Evolutionary conservation across 2,113 vertebrate genomes (phyloP), one percentile per base, ranked within the genome.

Genomic region (Sminthopsis crassicaudata): DNA sequence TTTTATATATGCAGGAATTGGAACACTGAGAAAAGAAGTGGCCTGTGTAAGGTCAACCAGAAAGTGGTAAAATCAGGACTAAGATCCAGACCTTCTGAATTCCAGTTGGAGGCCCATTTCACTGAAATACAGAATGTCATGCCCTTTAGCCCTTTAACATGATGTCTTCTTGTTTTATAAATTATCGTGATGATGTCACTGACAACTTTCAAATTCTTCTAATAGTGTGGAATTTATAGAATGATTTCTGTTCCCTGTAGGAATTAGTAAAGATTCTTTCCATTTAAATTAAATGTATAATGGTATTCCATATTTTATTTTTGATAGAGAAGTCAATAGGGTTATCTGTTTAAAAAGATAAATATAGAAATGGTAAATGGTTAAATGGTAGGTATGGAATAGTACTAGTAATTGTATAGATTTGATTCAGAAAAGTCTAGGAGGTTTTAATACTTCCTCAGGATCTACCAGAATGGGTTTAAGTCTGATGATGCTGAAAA

Each of bases 211-310:
- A 92, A 97, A 92, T 90, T 96, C 46, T 95, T 97, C 92, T 97
- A 92, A 90, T 88, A 90, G 93, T 51, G 55, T 97, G 90, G 54
- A 48, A 53, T 84, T 84, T 42, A 2, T 22, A 42, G n/a, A 90
- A 67, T 93, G 46, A 92, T 98, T 50, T 97, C 95, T 96, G 5
- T 96, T 98, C 94, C 96, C 96, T 95, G 93, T 51, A 14, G 51
- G 36, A 67, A 96, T 95, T 96, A 94, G 94, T 96, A 97, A 91
- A n/a, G 92, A 67, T 94, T 27, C 92, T 24, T 93, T 46, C 91
- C 94, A 96, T 97, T 94, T 96, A 92, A 96, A 95, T 90, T 51
- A 0, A 0, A n/a, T 16, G 92, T 0, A 0, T 89, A 93, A 89
- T 96, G 97, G 8, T 92, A 76, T 95, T 5, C 0, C 93, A 90